Evolutionary conservation across 2,113 vertebrate species (phyloP), one percentile per base, ranked within the genome.

Genomic region (Acanthisitta chloris): DNA sequence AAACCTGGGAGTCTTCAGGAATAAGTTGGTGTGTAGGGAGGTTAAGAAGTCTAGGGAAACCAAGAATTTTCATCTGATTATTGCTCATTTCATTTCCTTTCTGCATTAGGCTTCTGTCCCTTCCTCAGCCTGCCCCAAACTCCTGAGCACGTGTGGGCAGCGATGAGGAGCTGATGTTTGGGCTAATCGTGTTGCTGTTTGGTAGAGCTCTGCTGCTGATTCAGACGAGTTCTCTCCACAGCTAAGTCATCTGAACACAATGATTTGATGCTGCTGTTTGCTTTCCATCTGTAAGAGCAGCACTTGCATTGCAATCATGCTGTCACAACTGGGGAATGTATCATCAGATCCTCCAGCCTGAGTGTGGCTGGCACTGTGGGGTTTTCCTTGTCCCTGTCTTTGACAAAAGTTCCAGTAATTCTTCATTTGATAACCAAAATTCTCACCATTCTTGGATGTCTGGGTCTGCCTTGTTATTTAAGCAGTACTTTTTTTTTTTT

Each of bases 361-460:
- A 43, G 0, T 4, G 48, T 1, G 2, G 59, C 81, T 61, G 77
- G 17, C 48, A 8, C 2, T 0, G 24, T 9, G 16, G 6, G 23
- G 34, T 36, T 33, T 77, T 55, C 66, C 38, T 52, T 62, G 10
- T 36, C 15, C 4, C 29, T 17, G 0, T 43, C 77, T 72, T 77
- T 38, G 57, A 26, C 16, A 48, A 14, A 84, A 54, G 4, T 40
- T 49, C 15, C 21, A 17, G 80, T 89, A 17, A 70, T 73, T 71
- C 80, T 90, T 62, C 19, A 26, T 55, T 19, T 34, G 40, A 28
- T 45, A 42, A 52, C 52, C 40, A 20, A 4, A 66, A 73, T 90
- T 93, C 74, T 55, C 71, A 51, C 62, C 31, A 4, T 25, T 70
- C 34, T 19, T 46, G 62, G 16, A 23, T 2, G 2, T 48, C 77